Percentiles rank a stretch among this genome's conserved stretches.
These are phyloP conservation scores for Chironex yamaguchii DNA, from an alignment of 30 jellyfish, hydroid and myxozoan genomes.

Conservation along the genomic window DNA sequence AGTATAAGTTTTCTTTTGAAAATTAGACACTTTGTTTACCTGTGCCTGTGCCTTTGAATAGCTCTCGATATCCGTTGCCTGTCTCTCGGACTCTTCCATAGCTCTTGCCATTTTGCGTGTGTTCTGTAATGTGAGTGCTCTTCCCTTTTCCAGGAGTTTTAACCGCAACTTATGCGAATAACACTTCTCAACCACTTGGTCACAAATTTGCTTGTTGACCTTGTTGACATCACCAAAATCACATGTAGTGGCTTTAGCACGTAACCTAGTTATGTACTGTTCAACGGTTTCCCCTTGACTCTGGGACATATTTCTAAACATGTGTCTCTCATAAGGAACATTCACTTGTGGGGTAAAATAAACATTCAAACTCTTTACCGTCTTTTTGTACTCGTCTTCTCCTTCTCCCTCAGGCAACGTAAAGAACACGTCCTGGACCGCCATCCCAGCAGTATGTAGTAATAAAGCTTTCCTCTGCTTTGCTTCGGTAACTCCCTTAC, in stretches of 20 bases:
- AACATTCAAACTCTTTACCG: slow-evolving; percentile 1
- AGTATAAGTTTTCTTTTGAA: too few species aligned
- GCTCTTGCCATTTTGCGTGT: slow-evolving; percentile 37
- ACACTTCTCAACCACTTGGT: slow-evolving; percentile 60
- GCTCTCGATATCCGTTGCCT: slow-evolving; percentile 38
- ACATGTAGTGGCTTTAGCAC: slow-evolving; percentile 46
- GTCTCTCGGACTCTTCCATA: slow-evolving; percentile 42
- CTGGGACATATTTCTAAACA: slow-evolving; percentile 10
- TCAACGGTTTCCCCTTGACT: slow-evolving; percentile 10
- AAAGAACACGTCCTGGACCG: not conserved
- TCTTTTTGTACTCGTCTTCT: not conserved
- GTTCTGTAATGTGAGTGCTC: slow-evolving; percentile 29
- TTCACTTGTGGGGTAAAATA: slow-evolving; percentile 41
- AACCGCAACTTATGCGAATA: slow-evolving; percentile 18
- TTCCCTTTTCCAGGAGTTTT: slow-evolving; percentile 32
- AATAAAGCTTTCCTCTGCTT: slow-evolving; percentile 65
- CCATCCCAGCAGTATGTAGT: slow-evolving; percentile 65
- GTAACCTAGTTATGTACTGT: slow-evolving; percentile 40
- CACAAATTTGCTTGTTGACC: slow-evolving; percentile 28
- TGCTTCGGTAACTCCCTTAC: slow-evolving; percentile 41
- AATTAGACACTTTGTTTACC: slow-evolving; percentile 21
- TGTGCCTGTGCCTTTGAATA: slow-evolving; percentile 12
- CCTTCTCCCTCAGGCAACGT: not conserved
- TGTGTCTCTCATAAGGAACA: slow-evolving; percentile 44
- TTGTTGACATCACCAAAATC: slow-evolving; percentile 30